Conservation (phyloP, 1,140 invertebrate genomes). For the Branchinecta lindahli region DNA sequence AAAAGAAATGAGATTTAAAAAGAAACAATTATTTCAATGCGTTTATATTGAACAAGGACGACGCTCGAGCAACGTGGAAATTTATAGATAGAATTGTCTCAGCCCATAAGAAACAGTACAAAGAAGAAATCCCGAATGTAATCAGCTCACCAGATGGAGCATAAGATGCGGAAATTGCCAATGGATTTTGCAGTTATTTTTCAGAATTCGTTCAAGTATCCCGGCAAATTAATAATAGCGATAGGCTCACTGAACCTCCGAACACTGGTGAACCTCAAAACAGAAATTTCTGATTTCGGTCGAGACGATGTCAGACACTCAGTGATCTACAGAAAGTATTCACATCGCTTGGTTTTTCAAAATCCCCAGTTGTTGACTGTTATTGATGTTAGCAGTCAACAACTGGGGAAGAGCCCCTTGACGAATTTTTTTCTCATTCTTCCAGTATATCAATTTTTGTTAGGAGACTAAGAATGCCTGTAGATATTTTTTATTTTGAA, state of each 20-base stretch:
- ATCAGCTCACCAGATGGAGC: not conserved
- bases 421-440: too few species aligned
- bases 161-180: not conserved
- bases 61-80: not conserved
- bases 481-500: too few species aligned
- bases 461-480: too few species aligned
- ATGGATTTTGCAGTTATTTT: not conserved
- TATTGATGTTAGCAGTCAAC: too few species aligned
- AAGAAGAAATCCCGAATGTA: constrained; percentile 5
- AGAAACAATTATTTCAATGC: not conserved
- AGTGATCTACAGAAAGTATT: not conserved
- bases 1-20: too few species aligned
- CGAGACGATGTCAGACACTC: not conserved
- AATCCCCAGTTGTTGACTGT: not conserved
- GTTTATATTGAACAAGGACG: not conserved
- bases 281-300: not conserved
- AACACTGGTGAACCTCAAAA: not conserved
- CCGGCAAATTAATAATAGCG: not conserved
- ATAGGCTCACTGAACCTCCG: not conserved
- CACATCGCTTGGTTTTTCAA: constrained; percentile 3
- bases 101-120: constrained; percentile 1
- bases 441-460: too few species aligned
- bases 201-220: not conserved
- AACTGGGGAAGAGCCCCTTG: too few species aligned
- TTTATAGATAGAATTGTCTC: not conserved